Evolutionary conservation across 2,888 invertebrate genomes (phyloP).

Genomic region (Eudasyphora cyanicolor): DNA sequence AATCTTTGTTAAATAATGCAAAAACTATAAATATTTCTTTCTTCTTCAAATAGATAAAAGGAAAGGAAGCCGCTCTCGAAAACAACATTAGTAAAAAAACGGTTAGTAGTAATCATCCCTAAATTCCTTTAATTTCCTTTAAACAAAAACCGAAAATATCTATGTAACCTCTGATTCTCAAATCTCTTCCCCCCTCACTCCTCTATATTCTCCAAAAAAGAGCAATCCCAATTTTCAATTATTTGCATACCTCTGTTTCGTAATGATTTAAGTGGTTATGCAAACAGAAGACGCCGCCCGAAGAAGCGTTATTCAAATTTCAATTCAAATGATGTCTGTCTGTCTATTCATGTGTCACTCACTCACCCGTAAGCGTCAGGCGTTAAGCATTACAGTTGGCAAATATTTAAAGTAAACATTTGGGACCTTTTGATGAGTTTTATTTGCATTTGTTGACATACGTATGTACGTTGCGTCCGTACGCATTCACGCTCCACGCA

Average conservation of each 20-base stretch:
- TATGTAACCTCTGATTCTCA: not conserved
- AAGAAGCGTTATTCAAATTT: not conserved
- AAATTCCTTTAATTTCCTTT: not conserved
- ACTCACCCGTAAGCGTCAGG: constrained; percentile 18
- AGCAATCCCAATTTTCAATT: constrained; percentile 21
- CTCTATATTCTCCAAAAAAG: not conserved
- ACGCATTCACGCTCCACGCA: no score
- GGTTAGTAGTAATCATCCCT: not conserved
- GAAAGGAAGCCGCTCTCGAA: constrained; percentile 30
- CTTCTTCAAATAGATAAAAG: constrained; percentile 59
- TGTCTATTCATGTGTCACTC: constrained; percentile 19
- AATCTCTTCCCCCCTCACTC: not conserved
- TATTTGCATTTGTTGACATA: constrained; percentile 26
- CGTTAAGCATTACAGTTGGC: constrained; percentile 5
- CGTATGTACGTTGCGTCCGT: no score
- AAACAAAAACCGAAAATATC: not conserved
- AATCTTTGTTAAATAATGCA: constrained; percentile 49
- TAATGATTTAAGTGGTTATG: constrained; percentile 26
- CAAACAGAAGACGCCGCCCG: not conserved
- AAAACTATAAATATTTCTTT: constrained; percentile 37
- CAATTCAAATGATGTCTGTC: constrained; percentile 1
- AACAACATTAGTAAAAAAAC: no score
- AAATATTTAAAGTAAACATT: constrained; percentile 35
- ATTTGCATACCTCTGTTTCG: constrained; percentile 13
- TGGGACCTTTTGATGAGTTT: not conserved